phyloP scores from a whole-genome alignment of 1,140 invertebrate species.

The Notospermus geniculatus region DNA sequence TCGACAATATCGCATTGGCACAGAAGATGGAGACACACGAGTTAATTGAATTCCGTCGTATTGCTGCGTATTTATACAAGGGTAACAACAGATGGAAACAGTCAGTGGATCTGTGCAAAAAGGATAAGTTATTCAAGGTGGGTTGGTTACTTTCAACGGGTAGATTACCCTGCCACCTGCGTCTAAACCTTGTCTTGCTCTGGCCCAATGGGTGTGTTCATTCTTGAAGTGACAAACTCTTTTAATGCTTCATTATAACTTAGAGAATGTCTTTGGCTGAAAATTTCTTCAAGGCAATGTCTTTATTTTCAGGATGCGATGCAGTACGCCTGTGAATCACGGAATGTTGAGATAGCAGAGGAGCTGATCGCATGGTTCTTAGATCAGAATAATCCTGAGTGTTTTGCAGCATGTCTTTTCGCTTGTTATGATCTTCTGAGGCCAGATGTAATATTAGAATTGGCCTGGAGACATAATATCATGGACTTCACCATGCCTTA shows the following conservation, averaged over 20 bases:
- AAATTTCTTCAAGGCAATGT: no score
- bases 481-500: slow-evolving; percentile 99
- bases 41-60: slow-evolving; percentile 96
- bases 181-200: no score
- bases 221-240: no score
- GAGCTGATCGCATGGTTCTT: slow-evolving; percentile 97
- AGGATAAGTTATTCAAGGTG: slow-evolving; percentile 90
- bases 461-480: slow-evolving; percentile 97
- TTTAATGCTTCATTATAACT: no score
- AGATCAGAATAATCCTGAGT: slow-evolving; percentile 91
- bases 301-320: slow-evolving; percentile 81
- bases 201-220: no score
- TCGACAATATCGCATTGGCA: slow-evolving; percentile 97
- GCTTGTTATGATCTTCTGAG: slow-evolving; percentile 98
- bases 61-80: slow-evolving; percentile 99
- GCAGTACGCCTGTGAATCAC: slow-evolving; percentile 98
- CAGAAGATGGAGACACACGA: slow-evolving; percentile 98
- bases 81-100: slow-evolving; percentile 99
- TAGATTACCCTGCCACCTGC: no score
- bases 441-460: slow-evolving; percentile 96
- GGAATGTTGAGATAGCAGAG: slow-evolving; percentile 94
- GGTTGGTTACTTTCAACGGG: no score
- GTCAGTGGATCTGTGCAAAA: slow-evolving; percentile 98
- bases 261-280: no score
- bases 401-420: slow-evolving; percentile 96